These are phyloP conservation scores for Megalonaias nervosa DNA, from an alignment of 1,140 invertebrate species.

Conservation along the genomic window DNA sequence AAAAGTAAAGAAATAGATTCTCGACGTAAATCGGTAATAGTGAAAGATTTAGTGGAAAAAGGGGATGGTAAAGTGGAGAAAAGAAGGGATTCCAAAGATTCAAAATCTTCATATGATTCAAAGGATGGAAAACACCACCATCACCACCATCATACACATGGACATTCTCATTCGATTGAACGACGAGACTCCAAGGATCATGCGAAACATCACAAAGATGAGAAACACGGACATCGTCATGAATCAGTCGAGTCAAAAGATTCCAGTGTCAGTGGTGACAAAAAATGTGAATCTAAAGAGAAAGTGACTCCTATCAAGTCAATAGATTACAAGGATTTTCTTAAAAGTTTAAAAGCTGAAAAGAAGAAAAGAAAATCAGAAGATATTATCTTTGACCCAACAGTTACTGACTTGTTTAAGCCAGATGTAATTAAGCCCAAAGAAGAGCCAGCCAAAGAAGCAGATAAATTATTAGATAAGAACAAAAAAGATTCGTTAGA, in stretches of 20 bases:
- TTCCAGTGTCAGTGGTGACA: too few relatives aligned
- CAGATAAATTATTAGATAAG: too few relatives aligned
- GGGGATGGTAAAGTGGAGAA: conserved; percentile 6
- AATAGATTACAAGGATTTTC: conserved; percentile 14
- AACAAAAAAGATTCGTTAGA: too few relatives aligned
- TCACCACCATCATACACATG: conserved; percentile 22
- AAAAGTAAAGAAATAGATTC: neutral
- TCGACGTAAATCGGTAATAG: neutral
- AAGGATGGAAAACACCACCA: conserved; percentile 17
- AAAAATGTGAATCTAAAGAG: too few relatives aligned
- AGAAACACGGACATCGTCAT: too few relatives aligned
- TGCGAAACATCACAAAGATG: neutral
- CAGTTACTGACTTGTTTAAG: conserved; percentile 31
- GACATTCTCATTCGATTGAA: conserved; percentile 1
- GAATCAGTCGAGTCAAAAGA: too few relatives aligned
- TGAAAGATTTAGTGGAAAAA: neutral
- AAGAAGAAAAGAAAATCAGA: conserved; percentile 30
- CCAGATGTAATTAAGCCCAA: conserved; percentile 13
- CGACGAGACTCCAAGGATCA: conserved; percentile 4
- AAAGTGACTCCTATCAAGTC: too few relatives aligned
- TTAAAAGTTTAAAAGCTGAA: conserved; percentile 17
- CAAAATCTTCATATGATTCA: conserved; percentile 4
- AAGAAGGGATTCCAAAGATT: conserved; percentile 9
- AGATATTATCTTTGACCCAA: conserved; percentile 23
- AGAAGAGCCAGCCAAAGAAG: too few relatives aligned